A percentile compares a stretch with the other conserved stretches of the same genome.
phyloP scores from a whole-genome alignment of 2,113 vertebrate species.

The Camelus dromedarius region DNA sequence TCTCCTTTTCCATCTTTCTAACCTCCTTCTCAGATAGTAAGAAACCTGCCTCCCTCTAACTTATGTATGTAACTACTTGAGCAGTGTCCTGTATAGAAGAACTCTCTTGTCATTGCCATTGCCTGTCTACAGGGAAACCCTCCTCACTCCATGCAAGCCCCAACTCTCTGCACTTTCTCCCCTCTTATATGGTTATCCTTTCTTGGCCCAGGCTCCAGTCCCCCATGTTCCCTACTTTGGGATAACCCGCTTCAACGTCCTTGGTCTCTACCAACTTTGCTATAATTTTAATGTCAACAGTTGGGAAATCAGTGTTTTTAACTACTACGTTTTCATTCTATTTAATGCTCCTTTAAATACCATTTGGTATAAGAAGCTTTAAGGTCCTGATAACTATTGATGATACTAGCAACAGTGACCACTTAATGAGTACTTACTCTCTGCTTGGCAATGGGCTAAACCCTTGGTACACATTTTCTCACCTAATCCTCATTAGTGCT shows the following conservation, averaged over 20 bases:
- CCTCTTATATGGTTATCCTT: too few species aligned
- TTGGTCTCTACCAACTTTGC: not conserved
- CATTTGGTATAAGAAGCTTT: not conserved
- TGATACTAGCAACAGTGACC: not conserved
- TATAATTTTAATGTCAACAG: not conserved
- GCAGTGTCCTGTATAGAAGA: too few species aligned
- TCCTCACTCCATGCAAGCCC: rapidly evolving
- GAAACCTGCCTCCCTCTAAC: not conserved
- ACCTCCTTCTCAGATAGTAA: not conserved
- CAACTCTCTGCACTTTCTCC: rapidly evolving
- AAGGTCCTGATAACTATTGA: not conserved
- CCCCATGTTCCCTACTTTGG: not conserved
- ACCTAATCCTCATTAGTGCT: not conserved
- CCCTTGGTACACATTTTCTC: not conserved
- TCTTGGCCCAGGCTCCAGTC: not conserved
- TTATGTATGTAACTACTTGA: not conserved
- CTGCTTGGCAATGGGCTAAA: not conserved
- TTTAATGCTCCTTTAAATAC: not conserved
- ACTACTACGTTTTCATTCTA: not conserved
- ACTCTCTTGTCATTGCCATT: not conserved
- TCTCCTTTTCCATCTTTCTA: not conserved
- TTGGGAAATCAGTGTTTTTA: not conserved
- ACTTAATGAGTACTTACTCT: not conserved
- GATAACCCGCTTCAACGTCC: not conserved
- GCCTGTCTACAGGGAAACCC: not conserved